Conservation (phyloP, 2,797 vertebrate species). For the Echiichthys vipera region DNA sequence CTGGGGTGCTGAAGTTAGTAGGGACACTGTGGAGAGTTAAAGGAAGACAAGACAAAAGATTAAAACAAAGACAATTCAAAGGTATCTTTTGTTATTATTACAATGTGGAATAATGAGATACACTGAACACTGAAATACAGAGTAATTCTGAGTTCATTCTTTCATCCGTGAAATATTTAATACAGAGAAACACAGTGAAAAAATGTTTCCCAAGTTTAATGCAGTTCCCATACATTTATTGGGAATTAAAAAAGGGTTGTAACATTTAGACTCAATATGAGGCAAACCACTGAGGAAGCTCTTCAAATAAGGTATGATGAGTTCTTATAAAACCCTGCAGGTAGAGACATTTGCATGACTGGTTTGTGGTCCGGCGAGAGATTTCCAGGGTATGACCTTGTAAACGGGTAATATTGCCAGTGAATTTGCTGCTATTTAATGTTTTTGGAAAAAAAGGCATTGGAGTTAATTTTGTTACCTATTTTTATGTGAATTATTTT, state of each 20-base stretch:
- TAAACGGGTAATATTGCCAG: no score
- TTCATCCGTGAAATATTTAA: not conserved
- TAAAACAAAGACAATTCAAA: not conserved
- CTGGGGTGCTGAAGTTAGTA: slow-evolving; percentile 24
- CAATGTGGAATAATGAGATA: not conserved
- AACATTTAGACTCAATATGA: not conserved
- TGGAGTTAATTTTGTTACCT: no score
- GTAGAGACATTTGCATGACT: no score
- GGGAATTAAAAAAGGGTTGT: not conserved
- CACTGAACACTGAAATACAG: not conserved
- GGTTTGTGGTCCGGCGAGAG: no score
- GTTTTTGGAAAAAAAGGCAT: no score
- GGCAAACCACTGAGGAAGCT: not conserved
- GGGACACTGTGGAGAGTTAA: slow-evolving; percentile 58
- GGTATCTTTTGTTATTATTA: not conserved
- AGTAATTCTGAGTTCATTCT: not conserved
- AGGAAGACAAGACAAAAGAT: not conserved
- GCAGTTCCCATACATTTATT: not conserved
- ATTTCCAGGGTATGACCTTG: no score
- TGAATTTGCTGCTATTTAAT: no score
- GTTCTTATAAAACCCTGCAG: no score
- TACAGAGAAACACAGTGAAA: not conserved
- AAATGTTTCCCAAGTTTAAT: not conserved
- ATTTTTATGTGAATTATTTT: no score
- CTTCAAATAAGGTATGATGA: not conserved